These are phyloP conservation scores for Caracal caracal DNA, from an alignment of 2,113 vertebrate species.

Conservation along the genomic window DNA sequence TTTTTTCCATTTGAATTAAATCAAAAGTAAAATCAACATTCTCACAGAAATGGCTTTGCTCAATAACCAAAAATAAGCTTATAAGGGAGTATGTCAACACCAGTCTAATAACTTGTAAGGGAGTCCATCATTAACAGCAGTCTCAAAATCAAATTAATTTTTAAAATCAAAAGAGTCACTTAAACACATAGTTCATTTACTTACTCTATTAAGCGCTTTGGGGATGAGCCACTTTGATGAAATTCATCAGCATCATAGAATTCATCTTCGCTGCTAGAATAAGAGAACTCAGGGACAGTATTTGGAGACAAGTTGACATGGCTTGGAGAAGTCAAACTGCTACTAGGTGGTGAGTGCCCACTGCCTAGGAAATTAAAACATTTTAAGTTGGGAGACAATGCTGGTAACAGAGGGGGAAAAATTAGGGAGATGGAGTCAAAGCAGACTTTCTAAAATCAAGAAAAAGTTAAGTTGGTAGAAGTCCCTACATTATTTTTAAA, in stretches of 20 bases:
- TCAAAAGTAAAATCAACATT: neutral
- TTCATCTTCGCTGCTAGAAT: conserved; percentile 99
- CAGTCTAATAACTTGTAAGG: neutral
- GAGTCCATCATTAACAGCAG: conserved; percentile 1
- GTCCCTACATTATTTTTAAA: conserved; percentile 25
- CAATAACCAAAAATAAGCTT: neutral
- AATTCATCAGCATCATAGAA: conserved; percentile 99
- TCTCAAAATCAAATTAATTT: conserved; percentile 34
- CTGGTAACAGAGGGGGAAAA: neutral
- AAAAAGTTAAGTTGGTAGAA: conserved; percentile 35
- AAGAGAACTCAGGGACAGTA: conserved; percentile 98
- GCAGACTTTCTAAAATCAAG: conserved; percentile 34
- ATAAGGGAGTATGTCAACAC: neutral
- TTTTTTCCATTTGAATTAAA: conserved; percentile 1
- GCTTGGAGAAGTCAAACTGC: conserved; percentile 94
- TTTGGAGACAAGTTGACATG: conserved; percentile 96
- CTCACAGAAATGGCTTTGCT: neutral
- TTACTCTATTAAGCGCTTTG: conserved; percentile 96
- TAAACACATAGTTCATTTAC: conserved; percentile 73
- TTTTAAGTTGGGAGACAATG: conserved; percentile 40
- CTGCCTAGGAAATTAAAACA: conserved; percentile 88
- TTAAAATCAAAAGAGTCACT: conserved; percentile 9
- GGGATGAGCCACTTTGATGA: conserved; percentile 95
- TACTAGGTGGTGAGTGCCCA: conserved; percentile 95
- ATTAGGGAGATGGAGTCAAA: neutral